Percentiles rank a stretch among this genome's conserved stretches.
Evolutionary conservation across 2,113 vertebrate genomes (phyloP).

Genomic region (Podarcis cretensis): DNA sequence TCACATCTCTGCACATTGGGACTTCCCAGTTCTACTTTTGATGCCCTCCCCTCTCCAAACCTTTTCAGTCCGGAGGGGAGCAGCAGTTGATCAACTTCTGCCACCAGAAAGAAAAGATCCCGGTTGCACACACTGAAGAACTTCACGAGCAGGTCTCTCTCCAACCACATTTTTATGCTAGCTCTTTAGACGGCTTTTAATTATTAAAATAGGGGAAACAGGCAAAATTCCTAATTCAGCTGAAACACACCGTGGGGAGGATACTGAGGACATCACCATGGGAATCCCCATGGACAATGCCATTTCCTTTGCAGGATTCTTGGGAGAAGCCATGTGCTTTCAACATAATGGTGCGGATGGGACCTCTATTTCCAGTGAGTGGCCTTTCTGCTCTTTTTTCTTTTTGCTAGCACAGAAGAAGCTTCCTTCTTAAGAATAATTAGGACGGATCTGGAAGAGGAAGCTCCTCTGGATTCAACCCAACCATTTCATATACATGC

Average conservation of each 20-base stretch:
- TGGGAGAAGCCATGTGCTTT: too few relatives aligned
- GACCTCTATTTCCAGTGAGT: too few relatives aligned
- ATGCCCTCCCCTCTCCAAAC: not conserved
- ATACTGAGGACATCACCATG: too few relatives aligned
- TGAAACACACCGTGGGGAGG: not conserved
- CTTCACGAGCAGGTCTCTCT: not conserved
- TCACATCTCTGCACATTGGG: not conserved
- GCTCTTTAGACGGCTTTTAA: not conserved
- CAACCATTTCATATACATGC: not conserved
- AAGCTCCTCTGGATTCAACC: not conserved
- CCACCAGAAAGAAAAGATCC: not conserved
- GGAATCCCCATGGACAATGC: not conserved
- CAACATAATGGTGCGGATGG: too few relatives aligned
- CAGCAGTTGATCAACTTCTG: not conserved
- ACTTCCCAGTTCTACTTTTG: not conserved
- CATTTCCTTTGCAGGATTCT: not conserved
- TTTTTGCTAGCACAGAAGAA: too few relatives aligned
- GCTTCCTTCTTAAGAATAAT: too few relatives aligned
- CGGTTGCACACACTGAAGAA: not conserved
- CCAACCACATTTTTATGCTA: not conserved
- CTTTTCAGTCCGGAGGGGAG: not conserved
- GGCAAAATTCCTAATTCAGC: not conserved
- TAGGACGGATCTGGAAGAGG: not conserved
- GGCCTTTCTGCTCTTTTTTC: too few relatives aligned
- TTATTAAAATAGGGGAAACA: not conserved